Conservation (phyloP, 1,140 invertebrate genomes). For the Akabosia matsudoensis region DNA sequence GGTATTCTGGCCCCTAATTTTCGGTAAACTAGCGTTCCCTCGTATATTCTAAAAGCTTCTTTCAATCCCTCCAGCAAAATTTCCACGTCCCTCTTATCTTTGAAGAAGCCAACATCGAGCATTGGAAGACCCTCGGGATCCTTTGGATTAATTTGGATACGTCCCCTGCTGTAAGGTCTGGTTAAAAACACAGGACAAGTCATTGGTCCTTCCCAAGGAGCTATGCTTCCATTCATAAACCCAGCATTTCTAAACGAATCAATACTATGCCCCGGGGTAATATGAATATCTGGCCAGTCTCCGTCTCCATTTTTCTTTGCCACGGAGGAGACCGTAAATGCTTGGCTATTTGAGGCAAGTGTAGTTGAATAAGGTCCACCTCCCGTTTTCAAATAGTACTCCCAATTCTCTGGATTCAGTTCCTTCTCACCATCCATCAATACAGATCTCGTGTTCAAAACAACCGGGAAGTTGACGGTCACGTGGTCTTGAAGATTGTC, state of each 20-base stretch:
- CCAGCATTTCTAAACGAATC: neutral
- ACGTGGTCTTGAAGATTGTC: neutral
- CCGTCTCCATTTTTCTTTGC: neutral
- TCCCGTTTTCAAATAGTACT: neutral
- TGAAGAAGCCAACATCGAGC: neutral
- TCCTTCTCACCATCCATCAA: neutral
- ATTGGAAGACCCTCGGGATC: neutral
- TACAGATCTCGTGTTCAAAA: neutral
- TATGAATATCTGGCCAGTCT: neutral
- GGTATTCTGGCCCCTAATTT: neutral
- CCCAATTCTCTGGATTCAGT: neutral
- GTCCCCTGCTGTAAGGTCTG: neutral
- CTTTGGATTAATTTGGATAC: neutral
- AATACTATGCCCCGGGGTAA: neutral
- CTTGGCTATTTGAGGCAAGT: neutral
- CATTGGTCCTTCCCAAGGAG: neutral
- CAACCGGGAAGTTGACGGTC: neutral
- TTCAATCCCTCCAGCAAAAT: neutral
- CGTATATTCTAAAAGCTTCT: neutral
- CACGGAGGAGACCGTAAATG: neutral
- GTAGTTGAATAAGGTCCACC: neutral
- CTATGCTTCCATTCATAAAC: neutral
- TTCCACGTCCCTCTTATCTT: neutral
- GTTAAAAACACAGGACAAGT: neutral
- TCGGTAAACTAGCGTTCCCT: neutral